Percentiles rank a stretch among this genome's conserved stretches.
Conservation (phyloP, 1,140 invertebrate species). For the Scylla paramamosain region DNA sequence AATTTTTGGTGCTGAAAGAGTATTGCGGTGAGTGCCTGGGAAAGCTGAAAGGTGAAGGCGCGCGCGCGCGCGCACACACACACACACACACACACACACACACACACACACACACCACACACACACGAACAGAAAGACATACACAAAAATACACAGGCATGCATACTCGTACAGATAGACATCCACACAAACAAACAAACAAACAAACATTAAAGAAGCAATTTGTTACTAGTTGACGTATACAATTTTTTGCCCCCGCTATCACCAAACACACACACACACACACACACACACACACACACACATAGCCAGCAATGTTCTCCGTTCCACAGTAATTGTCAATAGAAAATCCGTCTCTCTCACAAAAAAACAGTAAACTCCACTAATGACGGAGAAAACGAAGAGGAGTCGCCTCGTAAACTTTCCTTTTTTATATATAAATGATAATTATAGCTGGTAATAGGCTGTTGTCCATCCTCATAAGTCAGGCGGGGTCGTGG, state of each 20-base stretch:
- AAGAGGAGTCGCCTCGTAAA: too few relatives aligned
- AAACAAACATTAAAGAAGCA: background rate
- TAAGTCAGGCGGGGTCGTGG: background rate
- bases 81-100: slow-evolving; percentile 42
- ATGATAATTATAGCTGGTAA: too few relatives aligned
- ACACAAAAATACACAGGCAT: too few relatives aligned
- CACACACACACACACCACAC: slow-evolving; percentile 37
- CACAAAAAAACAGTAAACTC: too few relatives aligned
- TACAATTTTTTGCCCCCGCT: too few relatives aligned
- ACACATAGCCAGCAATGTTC: background rate
- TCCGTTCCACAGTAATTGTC: too few relatives aligned
- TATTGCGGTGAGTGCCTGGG: background rate
- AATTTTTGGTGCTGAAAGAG: background rate
- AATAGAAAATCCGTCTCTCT: too few relatives aligned
- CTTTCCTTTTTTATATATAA: too few relatives aligned
- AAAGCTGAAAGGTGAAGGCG: background rate
- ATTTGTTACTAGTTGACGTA: too few relatives aligned
- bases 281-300: background rate
- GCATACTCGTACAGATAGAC: background rate
- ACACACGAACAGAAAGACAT: background rate
- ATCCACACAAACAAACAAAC: background rate
- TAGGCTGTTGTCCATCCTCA: background rate
- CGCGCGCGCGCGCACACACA: background rate
- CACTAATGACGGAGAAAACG: too few relatives aligned
- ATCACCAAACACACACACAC: background rate